phyloP scores from a whole-genome alignment of 2,113 vertebrate genomes.

The Dromiciops gliroides region DNA sequence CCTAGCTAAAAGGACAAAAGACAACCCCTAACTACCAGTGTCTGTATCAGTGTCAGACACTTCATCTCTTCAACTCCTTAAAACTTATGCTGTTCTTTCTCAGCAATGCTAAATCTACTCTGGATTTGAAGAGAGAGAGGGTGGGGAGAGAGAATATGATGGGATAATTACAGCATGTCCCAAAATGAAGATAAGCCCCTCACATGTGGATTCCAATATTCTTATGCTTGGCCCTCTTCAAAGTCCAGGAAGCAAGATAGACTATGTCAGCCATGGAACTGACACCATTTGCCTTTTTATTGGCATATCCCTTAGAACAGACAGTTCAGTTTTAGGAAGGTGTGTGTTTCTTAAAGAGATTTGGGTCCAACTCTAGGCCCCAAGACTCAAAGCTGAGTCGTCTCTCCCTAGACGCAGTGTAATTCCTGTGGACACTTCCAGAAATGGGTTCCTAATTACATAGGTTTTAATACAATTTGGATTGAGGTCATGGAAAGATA shows the following conservation, averaged over 20 bases:
- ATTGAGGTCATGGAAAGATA: slow-evolving; percentile 21
- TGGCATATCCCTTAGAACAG: neutral
- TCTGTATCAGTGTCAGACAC: neutral
- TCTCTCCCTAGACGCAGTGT: slow-evolving; percentile 9
- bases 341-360: slow-evolving; percentile 17
- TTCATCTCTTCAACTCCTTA: neutral
- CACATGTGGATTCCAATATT: neutral
- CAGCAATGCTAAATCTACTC: slow-evolving; percentile 23
- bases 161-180: neutral
- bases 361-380: neutral
- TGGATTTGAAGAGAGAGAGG: neutral
- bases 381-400: neutral
- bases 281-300: neutral
- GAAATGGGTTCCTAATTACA: slow-evolving; percentile 7
- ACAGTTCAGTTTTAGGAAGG: neutral
- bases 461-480: slow-evolving; percentile 1
- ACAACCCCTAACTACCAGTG: neutral
- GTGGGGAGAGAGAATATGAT: neutral
- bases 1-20: neutral
- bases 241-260: neutral
- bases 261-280: neutral
- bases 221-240: slow-evolving; percentile 18
- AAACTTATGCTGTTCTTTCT: slow-evolving; percentile 17
- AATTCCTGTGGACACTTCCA: neutral
- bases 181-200: neutral